These are phyloP conservation scores for Catalaphyllia jardinei DNA, from an alignment of 64 coral and sea anemone genomes.

Conservation along the genomic window DNA sequence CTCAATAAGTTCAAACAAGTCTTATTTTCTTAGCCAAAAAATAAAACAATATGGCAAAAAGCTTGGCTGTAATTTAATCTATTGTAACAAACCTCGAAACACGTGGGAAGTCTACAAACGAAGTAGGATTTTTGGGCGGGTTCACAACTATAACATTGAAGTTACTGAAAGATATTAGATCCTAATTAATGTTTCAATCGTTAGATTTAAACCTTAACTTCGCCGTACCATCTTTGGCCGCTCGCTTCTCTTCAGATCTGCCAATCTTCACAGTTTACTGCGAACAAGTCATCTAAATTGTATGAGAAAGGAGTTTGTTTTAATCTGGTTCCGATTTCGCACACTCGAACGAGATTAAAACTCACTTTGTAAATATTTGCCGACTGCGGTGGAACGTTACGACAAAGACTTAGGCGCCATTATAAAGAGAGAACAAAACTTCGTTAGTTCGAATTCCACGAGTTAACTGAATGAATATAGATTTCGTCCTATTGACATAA, in stretches of 20 bases:
- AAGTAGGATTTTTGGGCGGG: not conserved
- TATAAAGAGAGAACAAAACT: not conserved
- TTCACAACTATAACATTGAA: not conserved
- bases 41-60: not conserved
- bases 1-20: not conserved
- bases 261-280: conserved; percentile 4
- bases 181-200: not conserved
- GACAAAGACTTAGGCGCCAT: not conserved
- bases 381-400: not conserved
- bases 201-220: not conserved
- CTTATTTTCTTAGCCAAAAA: not conserved
- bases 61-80: not conserved
- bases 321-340: not conserved
- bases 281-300: not conserved
- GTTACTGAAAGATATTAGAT: conserved; percentile 12
- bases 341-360: conserved; percentile 12
- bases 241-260: not conserved
- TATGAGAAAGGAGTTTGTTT: conserved; percentile 2
- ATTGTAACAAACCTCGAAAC: not conserved
- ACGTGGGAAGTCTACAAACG: not conserved
- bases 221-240: not conserved
- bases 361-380: conserved; percentile 39
- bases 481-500: not conserved
- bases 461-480: conserved; percentile 25
- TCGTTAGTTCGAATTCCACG: not conserved